A percentile compares a stretch with the other conserved stretches of the same genome.
Conservation (phyloP, 2,888 invertebrate genomes). For the Morpho achilles region DNA sequence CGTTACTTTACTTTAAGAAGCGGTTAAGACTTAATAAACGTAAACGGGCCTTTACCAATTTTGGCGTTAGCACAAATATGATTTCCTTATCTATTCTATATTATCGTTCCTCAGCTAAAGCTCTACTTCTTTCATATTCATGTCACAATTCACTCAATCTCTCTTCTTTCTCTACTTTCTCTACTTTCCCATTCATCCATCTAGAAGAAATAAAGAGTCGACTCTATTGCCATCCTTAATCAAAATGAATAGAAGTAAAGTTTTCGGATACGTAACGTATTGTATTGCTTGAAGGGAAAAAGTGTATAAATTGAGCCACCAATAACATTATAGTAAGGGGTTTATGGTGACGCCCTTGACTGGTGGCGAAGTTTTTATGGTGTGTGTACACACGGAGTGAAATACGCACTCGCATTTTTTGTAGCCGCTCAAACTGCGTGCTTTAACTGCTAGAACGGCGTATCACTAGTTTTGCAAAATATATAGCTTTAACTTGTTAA, state of each 20-base stretch:
- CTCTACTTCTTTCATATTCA: too few relatives aligned
- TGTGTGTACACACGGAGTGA: conserved; percentile 6
- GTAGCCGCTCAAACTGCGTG: background rate
- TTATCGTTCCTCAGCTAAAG: too few relatives aligned
- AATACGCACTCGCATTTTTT: background rate
- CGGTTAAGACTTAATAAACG: too few relatives aligned
- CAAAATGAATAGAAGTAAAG: conserved; percentile 35
- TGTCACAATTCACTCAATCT: too few relatives aligned
- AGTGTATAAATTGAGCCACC: conserved; percentile 57
- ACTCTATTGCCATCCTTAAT: conserved; percentile 2
- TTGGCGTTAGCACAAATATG: too few relatives aligned
- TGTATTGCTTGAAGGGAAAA: conserved; percentile 53
- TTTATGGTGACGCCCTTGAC: conserved; percentile 71
- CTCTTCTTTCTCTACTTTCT: too few relatives aligned
- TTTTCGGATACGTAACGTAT: conserved; percentile 65
- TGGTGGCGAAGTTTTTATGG: conserved; percentile 63
- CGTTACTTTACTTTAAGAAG: too few relatives aligned
- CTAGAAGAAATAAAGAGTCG: conserved; percentile 1
- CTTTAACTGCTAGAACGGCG: background rate
- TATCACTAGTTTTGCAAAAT: too few relatives aligned
- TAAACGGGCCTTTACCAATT: too few relatives aligned
- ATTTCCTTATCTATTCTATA: too few relatives aligned
- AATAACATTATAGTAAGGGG: conserved; percentile 70
- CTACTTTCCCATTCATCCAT: too few relatives aligned
- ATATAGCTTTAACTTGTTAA: too few relatives aligned